Percentiles rank a stretch among this genome's conserved stretches.
phyloP scores from a whole-genome alignment of 2,888 invertebrate genomes.

The Synanthedon formicaeformis region DNA sequence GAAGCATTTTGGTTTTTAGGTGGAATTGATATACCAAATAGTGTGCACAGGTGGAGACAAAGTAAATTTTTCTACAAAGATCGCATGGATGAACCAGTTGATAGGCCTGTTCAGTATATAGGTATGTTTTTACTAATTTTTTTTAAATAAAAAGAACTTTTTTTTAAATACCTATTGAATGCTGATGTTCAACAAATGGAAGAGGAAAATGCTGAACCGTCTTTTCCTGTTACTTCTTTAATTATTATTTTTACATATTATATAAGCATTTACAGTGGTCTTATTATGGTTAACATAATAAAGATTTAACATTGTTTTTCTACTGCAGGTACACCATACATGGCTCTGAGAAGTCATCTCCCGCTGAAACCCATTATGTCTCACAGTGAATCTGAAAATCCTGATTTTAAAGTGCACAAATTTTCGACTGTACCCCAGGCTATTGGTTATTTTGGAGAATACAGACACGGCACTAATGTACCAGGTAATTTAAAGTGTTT shows the following conservation, averaged over 20 bases:
- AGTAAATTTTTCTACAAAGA: slow-evolving; percentile 45
- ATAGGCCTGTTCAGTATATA: slow-evolving; percentile 77
- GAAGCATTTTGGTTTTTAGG: slow-evolving; percentile 91
- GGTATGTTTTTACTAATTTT: slow-evolving; percentile 40
- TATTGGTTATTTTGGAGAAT: slow-evolving; percentile 67
- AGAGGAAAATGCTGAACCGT: too few species aligned
- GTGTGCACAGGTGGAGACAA: slow-evolving; percentile 45
- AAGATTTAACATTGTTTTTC: neutral
- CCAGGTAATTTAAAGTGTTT: slow-evolving; percentile 67
- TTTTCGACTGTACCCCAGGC: slow-evolving; percentile 73
- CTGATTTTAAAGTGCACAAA: slow-evolving; percentile 68
- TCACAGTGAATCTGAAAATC: slow-evolving; percentile 66
- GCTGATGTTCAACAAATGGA: too few species aligned
- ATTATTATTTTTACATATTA: too few species aligned
- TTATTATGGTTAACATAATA: too few species aligned
- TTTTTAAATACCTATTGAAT: too few species aligned
- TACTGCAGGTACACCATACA: slow-evolving; percentile 65
- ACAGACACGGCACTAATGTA: slow-evolving; percentile 77
- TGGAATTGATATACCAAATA: slow-evolving; percentile 72
- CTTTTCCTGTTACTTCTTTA: too few species aligned
- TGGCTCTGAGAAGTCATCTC: slow-evolving; percentile 76
- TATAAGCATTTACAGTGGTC: too few species aligned
- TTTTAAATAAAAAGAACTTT: too few species aligned
- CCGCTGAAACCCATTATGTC: slow-evolving; percentile 77
- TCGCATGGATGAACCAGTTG: slow-evolving; percentile 64